Conservation (phyloP, 2,797 vertebrate genomes). For the Decapterus maruadsi region DNA sequence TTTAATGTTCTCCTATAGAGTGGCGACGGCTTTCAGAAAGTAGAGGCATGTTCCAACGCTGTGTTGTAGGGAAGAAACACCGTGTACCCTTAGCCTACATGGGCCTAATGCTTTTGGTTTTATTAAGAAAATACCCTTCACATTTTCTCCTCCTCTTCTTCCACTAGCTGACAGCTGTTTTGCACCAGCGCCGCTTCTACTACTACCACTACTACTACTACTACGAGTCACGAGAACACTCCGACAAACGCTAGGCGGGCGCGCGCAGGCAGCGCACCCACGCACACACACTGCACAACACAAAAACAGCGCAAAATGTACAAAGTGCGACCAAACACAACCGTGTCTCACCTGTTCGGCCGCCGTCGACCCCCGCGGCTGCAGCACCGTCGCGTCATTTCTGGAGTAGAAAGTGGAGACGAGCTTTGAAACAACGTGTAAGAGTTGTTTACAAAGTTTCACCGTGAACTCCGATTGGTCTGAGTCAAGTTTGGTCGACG, state of each 20-base stretch:
- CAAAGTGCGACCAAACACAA: fast-evolving
- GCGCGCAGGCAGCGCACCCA: background rate
- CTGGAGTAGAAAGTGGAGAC: conserved; percentile 18
- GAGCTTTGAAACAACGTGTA: conserved; percentile 74
- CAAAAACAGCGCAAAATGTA: background rate
- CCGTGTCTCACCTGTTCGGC: conserved; percentile 46
- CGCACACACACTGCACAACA: background rate
- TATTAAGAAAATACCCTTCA: fast-evolving
- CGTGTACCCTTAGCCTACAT: background rate
- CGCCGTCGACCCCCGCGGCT: background rate
- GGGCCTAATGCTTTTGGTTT: background rate
- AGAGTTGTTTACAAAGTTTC: conserved; percentile 88
- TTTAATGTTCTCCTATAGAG: background rate
- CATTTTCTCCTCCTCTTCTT: background rate
- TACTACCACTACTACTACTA: conserved; percentile 30
- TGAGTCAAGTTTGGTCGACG: conserved; percentile 63
- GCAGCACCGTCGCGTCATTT: conserved; percentile 35
- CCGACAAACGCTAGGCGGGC: conserved; percentile 5
- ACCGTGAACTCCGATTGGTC: conserved; percentile 81
- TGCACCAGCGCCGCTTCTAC: conserved; percentile 18
- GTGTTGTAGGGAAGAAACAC: background rate
- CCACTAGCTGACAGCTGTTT: conserved; percentile 54
- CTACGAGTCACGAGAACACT: conserved; percentile 53
- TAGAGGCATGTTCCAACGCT: background rate
- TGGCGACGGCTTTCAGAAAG: conserved; percentile 10